Percentiles rank a stretch among this genome's conserved stretches.
These are phyloP conservation scores for Papilio polytes DNA, from an alignment of 1,140 invertebrate genomes.

Conservation along the genomic window DNA sequence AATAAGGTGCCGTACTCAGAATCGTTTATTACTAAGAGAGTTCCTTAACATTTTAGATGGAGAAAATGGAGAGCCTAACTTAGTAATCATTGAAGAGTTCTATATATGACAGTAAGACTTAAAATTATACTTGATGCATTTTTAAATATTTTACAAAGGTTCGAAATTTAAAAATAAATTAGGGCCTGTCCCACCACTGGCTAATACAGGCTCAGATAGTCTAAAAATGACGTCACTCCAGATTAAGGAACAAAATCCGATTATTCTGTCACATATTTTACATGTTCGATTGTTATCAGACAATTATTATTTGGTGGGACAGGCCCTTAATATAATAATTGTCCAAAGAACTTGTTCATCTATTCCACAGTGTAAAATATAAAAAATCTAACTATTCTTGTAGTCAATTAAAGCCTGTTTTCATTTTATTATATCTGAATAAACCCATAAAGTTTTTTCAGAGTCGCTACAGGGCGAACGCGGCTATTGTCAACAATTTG, in stretches of 20 bases:
- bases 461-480: not conserved
- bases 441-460: not conserved
- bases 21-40: too few relatives aligned
- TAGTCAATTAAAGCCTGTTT: not conserved
- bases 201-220: too few relatives aligned
- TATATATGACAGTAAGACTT: too few relatives aligned
- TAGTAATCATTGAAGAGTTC: too few relatives aligned
- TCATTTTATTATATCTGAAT: not conserved
- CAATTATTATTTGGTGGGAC: too few relatives aligned
- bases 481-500: conserved; percentile 28
- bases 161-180: not conserved
- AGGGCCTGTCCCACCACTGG: not conserved
- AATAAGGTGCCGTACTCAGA: not conserved
- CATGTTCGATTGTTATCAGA: too few relatives aligned
- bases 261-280: too few relatives aligned
- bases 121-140: too few relatives aligned
- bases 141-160: not conserved
- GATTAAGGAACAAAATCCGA: too few relatives aligned
- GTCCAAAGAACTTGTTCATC: not conserved
- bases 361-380: not conserved
- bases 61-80: too few relatives aligned
- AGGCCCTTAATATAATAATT: not conserved
- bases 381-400: not conserved
- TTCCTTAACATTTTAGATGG: too few relatives aligned
- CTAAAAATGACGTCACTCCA: too few relatives aligned